A percentile compares a stretch with the other conserved stretches of the same genome.
phyloP scores from a whole-genome alignment of 35 echinoderm and acorn worm species.

The Apostichopus parvimensis region DNA sequence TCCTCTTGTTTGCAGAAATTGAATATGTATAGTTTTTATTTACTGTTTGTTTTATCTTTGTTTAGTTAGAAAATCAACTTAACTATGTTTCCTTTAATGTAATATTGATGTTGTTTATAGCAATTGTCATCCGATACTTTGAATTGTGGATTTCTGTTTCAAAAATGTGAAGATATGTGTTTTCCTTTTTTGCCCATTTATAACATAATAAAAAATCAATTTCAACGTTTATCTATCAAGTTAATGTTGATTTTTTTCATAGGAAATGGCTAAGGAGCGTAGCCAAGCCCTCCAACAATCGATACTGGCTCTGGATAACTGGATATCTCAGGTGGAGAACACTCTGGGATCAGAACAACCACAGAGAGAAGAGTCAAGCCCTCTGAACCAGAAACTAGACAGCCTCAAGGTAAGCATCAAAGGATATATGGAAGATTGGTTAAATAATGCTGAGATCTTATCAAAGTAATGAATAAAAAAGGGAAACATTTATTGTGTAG shows the following conservation, averaged over 20 bases:
- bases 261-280: conserved; percentile 53
- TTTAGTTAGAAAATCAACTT: too few species aligned
- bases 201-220: too few species aligned
- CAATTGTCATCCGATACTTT: too few species aligned
- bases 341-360: conserved; percentile 87
- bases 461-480: too few species aligned
- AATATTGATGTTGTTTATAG: too few species aligned
- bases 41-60: neutral
- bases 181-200: too few species aligned
- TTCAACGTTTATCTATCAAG: too few species aligned
- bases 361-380: conserved; percentile 66
- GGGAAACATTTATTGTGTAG: too few species aligned
- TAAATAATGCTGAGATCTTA: too few species aligned
- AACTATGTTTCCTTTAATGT: too few species aligned
- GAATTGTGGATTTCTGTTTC: too few species aligned
- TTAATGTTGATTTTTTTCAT: neutral
- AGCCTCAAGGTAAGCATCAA: conserved; percentile 65
- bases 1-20: neutral
- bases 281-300: conserved; percentile 27
- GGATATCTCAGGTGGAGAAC: conserved; percentile 74
- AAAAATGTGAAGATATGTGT: too few species aligned
- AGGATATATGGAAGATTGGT: neutral
- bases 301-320: conserved; percentile 54
- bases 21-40: neutral
- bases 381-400: conserved; percentile 73